Percentiles rank a stretch among this genome's conserved stretches.
phyloP scores from a whole-genome alignment of 2,113 vertebrate species.

The Colossoma macropomum region DNA sequence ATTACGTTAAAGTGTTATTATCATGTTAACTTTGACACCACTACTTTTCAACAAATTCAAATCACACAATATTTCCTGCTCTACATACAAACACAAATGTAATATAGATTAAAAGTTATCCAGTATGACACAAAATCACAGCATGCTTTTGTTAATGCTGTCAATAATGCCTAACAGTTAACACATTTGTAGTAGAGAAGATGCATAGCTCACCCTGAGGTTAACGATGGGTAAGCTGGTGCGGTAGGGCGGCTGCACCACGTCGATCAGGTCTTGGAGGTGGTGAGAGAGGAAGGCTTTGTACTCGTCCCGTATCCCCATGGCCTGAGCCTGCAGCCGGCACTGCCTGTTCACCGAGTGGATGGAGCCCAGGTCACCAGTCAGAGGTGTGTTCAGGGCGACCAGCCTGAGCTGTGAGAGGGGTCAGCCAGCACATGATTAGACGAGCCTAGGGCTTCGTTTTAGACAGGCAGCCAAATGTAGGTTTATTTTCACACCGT shows the following conservation, averaged over 20 bases:
- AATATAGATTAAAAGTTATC: background rate
- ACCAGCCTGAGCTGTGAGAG: conserved; percentile 86
- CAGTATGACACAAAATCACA: too few relatives aligned
- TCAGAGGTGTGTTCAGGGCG: conserved; percentile 88
- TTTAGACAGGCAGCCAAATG: background rate
- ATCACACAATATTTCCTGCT: background rate
- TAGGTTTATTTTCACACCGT: conserved; percentile 1
- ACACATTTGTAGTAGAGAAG: background rate
- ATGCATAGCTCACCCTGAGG: conserved; percentile 82
- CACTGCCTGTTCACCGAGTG: conserved; percentile 86
- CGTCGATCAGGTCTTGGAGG: conserved; percentile 86
- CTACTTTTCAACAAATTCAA: background rate
- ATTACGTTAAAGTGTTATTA: too few relatives aligned
- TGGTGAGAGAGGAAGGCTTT: conserved; percentile 91
- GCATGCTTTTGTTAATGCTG: too few relatives aligned
- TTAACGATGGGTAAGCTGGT: conserved; percentile 89
- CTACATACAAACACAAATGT: background rate
- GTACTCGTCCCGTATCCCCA: conserved; percentile 87
- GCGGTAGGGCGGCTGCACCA: conserved; percentile 85
- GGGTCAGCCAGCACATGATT: background rate
- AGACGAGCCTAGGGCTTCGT: background rate
- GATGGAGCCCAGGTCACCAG: conserved; percentile 83
- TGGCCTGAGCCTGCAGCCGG: conserved; percentile 88
- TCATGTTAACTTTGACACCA: background rate
- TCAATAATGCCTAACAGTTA: background rate